Percentiles rank a stretch among this genome's conserved stretches.
Conservation (phyloP, 1,140 invertebrate genomes). For the Neodiprion fabricii region DNA sequence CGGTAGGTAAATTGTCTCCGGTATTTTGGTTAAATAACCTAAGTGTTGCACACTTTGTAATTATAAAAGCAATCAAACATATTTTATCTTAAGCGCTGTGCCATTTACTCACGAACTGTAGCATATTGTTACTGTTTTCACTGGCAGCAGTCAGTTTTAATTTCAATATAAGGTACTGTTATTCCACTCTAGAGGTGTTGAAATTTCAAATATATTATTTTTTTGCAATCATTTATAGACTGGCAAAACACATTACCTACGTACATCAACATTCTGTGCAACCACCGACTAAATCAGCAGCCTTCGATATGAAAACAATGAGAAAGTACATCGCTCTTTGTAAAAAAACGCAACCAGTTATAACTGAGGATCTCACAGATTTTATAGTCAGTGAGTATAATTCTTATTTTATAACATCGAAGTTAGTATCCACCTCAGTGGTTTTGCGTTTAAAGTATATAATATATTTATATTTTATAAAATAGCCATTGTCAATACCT, state of each 20-base stretch:
- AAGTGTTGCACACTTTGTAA: no score
- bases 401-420: not conserved
- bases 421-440: no score
- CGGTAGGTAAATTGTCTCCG: slow-evolving; percentile 56
- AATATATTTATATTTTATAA: no score
- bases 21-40: no score
- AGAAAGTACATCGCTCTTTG: slow-evolving; percentile 92
- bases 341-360: slow-evolving; percentile 85
- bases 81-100: not conserved
- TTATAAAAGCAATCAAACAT: not conserved
- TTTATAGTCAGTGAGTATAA: slow-evolving; percentile 81
- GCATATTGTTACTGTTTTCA: not conserved
- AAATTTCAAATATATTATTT: slow-evolving; percentile 1
- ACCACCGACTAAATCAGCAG: slow-evolving; percentile 77
- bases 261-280: slow-evolving; percentile 94
- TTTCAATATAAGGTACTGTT: slow-evolving; percentile 8
- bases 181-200: not conserved
- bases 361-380: slow-evolving; percentile 88
- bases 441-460: no score
- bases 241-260: slow-evolving; percentile 97
- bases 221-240: slow-evolving; percentile 56
- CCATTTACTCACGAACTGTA: not conserved
- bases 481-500: no score
- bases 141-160: not conserved
- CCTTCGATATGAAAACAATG: slow-evolving; percentile 93